phyloP scores from a whole-genome alignment of 2,113 vertebrate genomes.

The Phycodurus eques region DNA sequence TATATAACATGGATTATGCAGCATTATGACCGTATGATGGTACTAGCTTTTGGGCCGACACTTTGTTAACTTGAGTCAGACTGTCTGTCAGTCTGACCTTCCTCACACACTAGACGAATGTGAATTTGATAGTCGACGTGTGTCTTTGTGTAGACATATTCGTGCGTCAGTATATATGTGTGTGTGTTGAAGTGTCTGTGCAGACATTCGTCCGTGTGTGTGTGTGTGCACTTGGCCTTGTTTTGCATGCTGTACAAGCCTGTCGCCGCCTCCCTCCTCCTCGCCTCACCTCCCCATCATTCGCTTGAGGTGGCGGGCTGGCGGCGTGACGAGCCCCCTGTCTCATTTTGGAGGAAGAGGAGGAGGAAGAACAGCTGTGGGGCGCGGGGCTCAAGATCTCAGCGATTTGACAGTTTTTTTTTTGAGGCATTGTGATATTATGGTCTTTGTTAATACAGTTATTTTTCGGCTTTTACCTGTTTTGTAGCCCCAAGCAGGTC shows the following conservation, averaged over 20 bases:
- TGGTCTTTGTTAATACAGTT: neutral
- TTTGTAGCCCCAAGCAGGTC: neutral
- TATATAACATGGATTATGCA: neutral
- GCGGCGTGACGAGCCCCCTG: conserved; percentile 5
- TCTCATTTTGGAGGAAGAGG: neutral
- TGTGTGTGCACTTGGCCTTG: conserved; percentile 27
- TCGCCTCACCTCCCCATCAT: conserved; percentile 48
- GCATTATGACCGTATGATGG: neutral
- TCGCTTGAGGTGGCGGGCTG: conserved; percentile 42
- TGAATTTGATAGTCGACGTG: conserved; percentile 47
- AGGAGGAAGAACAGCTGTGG: neutral
- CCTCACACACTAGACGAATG: conserved; percentile 29
- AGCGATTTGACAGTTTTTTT: neutral
- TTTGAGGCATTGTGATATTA: neutral
- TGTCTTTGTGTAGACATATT: conserved; percentile 38
- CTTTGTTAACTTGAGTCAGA: conserved; percentile 32
- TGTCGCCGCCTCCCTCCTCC: conserved; percentile 15
- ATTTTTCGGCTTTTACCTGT: neutral
- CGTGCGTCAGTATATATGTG: conserved; percentile 18
- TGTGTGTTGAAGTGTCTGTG: conserved; percentile 43
- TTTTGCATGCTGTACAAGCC: conserved; percentile 56
- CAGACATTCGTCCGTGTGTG: conserved; percentile 22
- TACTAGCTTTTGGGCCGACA: conserved; percentile 1
- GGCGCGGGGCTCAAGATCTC: neutral
- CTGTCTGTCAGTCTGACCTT: conserved; percentile 35